Evolutionary conservation across 2,113 vertebrate genomes (phyloP).

Genomic region (Dromiciops gliroides): DNA sequence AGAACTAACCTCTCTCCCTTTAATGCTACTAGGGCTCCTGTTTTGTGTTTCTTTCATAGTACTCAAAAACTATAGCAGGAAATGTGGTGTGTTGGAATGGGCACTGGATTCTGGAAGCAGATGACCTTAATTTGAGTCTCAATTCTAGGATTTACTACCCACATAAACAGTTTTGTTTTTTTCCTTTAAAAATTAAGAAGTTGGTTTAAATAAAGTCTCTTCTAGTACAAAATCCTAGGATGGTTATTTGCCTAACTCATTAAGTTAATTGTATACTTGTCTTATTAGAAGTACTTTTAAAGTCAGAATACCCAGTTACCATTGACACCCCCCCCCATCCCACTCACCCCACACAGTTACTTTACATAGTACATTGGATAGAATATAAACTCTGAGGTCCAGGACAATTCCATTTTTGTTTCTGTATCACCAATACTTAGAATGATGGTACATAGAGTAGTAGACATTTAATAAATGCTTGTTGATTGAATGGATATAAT

Average conservation of each 20-base stretch:
- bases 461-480: not conserved
- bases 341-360: not conserved
- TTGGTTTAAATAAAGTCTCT: not conserved
- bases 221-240: not conserved
- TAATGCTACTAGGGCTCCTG: not conserved
- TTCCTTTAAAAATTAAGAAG: not conserved
- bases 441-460: not conserved
- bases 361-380: not conserved
- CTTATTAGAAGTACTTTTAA: not conserved
- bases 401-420: not conserved
- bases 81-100: not conserved
- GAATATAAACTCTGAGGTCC: not conserved
- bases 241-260: too few relatives aligned
- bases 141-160: not conserved
- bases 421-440: not conserved
- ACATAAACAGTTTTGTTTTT: not conserved
- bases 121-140: not conserved
- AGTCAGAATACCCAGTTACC: not conserved
- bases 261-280: not conserved
- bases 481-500: not conserved
- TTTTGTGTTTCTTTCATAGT: not conserved
- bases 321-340: not conserved
- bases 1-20: not conserved
- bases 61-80: not conserved
- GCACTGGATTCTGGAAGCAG: not conserved